Base-by-base conservation (phyloP, 2,797 vertebrate species). In the Cottoperca gobio region DNA sequence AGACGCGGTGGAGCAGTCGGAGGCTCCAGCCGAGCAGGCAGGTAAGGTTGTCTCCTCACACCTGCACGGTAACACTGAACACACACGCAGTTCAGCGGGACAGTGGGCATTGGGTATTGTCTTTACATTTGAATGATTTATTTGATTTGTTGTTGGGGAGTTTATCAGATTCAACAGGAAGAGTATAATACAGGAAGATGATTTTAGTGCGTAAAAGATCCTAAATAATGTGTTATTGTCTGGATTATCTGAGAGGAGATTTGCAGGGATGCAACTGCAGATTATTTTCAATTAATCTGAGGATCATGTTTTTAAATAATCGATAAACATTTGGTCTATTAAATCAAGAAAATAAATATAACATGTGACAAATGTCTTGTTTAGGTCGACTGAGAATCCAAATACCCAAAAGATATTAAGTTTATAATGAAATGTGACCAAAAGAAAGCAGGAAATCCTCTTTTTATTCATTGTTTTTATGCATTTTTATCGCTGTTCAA, bases 1-100 rank as follows among this genome's bases (percentile, higher is more conserved):
- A 67, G 96, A 97, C 86, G 85, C 95, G 4, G 95, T 96, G 71
- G 96, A 98, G 88, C 96, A 96, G 89, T 94, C 96, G 49, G 97
- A 97, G 59, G 84, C 92, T 59, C 91, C 88, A 62, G 91, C 91
- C 2, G 92, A 97, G 81, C 97, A 96, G 73, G 82, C 96, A 92
- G 97, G 97, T 99, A 95, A 96, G 97, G 63, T 81, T 11, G 53
- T 68, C 73, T 73, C 64, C 14, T 73, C 24, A 14, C 4, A 6
- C 12, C 55, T 31, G 17, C 14, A 16, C 0, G 8, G 59, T 35
- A 55, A 68, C 37, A 23, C 23, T 33, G 62, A 33, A 60, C 5
- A 28, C 23, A 17, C 35, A 59, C 6, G 17, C 50, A 35, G 14
- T 24, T 76, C 26, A 67, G n/a, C n/a, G n/a, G n/a, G n/a, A n/a